Percentiles rank a stretch among this genome's conserved stretches.
Evolutionary conservation across 2,113 vertebrate species (phyloP).

Genomic region (Hystrix brachyura): DNA sequence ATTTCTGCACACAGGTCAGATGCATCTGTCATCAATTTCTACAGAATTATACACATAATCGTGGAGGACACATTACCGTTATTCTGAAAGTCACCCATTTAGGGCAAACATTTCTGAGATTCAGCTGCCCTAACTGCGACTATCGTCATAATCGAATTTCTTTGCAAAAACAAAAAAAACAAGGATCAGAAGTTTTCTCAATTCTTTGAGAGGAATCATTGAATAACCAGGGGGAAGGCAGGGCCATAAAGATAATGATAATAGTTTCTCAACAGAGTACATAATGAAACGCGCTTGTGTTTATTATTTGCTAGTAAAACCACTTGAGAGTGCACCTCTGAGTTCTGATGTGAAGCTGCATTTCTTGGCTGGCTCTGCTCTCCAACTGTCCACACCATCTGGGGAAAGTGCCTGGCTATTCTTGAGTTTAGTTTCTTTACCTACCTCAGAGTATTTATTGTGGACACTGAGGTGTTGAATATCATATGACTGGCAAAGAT

Average conservation of each 20-base stretch:
- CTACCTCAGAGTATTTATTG: fast-evolving
- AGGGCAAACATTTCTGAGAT: neutral
- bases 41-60: neutral
- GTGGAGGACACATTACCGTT: neutral
- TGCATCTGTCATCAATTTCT: neutral
- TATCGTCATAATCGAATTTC: neutral
- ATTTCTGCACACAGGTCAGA: neutral
- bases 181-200: neutral
- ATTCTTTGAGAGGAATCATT: neutral
- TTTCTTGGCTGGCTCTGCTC: neutral
- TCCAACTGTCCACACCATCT: neutral
- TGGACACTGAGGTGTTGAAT: too few species aligned
- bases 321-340: too few species aligned
- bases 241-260: neutral
- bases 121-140: neutral
- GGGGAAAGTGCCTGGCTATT: fast-evolving
- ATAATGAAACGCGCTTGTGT: neutral
- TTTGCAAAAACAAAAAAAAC: neutral
- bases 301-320: neutral
- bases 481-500: fast-evolving
- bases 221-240: neutral
- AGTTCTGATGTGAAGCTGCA: neutral
- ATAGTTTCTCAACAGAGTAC: neutral
- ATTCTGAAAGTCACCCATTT: neutral
- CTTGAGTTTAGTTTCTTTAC: neutral